Conservation (phyloP, 2,113 vertebrate genomes). For the Sceloporus undulatus region DNA sequence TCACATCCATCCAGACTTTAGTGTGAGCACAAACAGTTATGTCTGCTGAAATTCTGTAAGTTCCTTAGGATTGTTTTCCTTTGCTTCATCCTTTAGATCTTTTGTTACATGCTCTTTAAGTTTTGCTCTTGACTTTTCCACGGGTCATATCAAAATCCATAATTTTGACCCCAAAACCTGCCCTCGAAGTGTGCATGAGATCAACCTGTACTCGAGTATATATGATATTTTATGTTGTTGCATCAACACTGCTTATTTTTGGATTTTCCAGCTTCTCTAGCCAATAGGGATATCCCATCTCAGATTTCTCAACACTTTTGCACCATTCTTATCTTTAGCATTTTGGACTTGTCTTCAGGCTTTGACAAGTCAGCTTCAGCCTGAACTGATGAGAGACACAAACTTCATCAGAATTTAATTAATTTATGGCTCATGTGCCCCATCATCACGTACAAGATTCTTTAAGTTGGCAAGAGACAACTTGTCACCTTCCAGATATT, state of each 20-base stretch:
- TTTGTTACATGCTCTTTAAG: too few species aligned
- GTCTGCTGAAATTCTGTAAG: too few species aligned
- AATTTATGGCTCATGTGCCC: neutral
- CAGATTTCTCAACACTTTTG: neutral
- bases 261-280: neutral
- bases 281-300: neutral
- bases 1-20: too few species aligned
- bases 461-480: neutral
- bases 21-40: too few species aligned
- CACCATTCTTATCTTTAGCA: neutral
- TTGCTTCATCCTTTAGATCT: too few species aligned
- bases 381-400: neutral
- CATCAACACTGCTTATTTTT: neutral
- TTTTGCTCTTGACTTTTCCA: too few species aligned
- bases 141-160: too few species aligned
- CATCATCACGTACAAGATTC: neutral
- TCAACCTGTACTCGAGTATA: too few species aligned
- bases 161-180: too few species aligned
- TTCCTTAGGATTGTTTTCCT: too few species aligned
- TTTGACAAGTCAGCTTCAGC: neutral
- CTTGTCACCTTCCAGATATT: neutral
- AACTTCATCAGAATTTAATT: neutral
- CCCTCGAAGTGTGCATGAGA: too few species aligned
- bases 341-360: neutral
- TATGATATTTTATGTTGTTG: neutral